Percentiles rank a stretch among this genome's conserved stretches.
phyloP scores from a whole-genome alignment of 2,113 vertebrate species.

The Copsychus sechellarum region DNA sequence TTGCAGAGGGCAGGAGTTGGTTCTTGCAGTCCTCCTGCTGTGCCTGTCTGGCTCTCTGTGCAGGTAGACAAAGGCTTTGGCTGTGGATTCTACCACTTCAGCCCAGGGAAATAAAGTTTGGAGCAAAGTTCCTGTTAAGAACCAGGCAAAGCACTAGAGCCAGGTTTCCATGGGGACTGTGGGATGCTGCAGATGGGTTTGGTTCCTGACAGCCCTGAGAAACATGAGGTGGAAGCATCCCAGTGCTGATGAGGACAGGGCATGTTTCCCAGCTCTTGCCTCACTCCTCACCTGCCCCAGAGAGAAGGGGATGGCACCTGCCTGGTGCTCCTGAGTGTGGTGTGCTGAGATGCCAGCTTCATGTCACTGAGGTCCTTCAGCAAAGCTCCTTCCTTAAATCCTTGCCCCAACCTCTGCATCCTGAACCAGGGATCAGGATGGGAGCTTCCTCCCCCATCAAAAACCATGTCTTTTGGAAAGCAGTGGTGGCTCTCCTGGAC shows the following conservation, averaged over 20 bases:
- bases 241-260: background rate
- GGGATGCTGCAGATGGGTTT: background rate
- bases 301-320: background rate
- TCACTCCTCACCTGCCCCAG: background rate
- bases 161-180: background rate
- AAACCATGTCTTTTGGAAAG: background rate
- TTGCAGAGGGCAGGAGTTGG: background rate
- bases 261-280: background rate
- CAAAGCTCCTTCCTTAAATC: background rate
- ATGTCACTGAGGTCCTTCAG: background rate
- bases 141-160: background rate
- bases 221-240: background rate
- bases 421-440: background rate
- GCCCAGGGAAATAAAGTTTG: background rate
- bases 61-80: background rate
- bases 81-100: background rate
- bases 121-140: background rate
- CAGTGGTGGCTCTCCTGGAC: background rate
- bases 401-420: background rate
- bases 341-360: background rate
- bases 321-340: background rate
- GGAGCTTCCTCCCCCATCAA: fast-evolving
- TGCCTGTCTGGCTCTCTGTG: background rate
- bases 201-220: background rate
- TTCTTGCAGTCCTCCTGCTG: background rate